phyloP scores from a whole-genome alignment of 2,797 vertebrate genomes.

The Ctenosaura bakeri region DNA sequence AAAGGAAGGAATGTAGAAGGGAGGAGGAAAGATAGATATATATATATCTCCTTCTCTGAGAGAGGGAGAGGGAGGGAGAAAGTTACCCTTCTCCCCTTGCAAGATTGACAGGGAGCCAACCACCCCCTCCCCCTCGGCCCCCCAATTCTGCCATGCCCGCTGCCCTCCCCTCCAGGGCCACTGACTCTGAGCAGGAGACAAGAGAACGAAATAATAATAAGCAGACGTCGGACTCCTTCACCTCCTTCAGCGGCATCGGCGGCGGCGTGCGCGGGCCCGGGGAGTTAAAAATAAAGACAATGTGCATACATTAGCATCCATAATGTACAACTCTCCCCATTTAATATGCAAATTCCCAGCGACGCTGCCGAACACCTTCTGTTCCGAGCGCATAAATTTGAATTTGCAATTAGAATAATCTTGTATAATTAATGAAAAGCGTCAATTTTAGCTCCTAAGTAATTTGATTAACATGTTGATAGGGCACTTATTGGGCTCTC shows the following conservation, averaged over 20 bases:
- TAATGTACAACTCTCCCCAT: slow-evolving; percentile 91
- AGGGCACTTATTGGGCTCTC: slow-evolving; percentile 89
- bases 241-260: slow-evolving; percentile 83
- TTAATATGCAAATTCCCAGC: slow-evolving; percentile 97
- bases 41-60: background rate
- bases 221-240: slow-evolving; percentile 85
- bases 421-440: slow-evolving; percentile 99
- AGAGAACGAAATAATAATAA: slow-evolving; percentile 52
- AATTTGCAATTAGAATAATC: slow-evolving; percentile 98
- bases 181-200: slow-evolving; percentile 15
- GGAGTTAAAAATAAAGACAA: slow-evolving; percentile 94
- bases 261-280: slow-evolving; percentile 84
- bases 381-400: slow-evolving; percentile 95
- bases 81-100: slow-evolving; percentile 53
- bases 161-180: slow-evolving; percentile 13
- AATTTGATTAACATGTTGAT: slow-evolving; percentile 98
- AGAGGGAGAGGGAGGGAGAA: background rate
- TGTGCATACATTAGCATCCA: slow-evolving; percentile 94
- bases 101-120: slow-evolving; percentile 42
- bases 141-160: background rate
- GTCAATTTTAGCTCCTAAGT: slow-evolving; percentile 93
- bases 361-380: slow-evolving; percentile 97
- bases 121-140: background rate
- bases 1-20: slow-evolving; percentile 52
- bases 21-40: slow-evolving; percentile 21